A percentile compares a stretch with the other conserved stretches of the same genome.
phyloP scores from a whole-genome alignment of 2,113 vertebrate genomes.

The Lathamus discolor region DNA sequence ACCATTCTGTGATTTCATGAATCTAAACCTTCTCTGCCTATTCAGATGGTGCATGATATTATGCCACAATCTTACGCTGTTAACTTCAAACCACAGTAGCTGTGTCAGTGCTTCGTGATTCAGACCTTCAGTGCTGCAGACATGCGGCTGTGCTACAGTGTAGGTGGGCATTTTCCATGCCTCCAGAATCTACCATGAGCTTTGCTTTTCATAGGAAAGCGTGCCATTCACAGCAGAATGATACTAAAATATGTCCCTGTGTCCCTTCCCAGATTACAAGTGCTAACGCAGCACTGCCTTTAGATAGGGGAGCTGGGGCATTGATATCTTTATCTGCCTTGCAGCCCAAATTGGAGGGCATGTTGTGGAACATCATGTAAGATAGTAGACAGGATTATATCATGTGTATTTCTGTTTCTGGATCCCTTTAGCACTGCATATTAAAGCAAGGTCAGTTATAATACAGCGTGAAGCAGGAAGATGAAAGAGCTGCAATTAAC shows the following conservation, averaged over 20 bases:
- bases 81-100: not conserved
- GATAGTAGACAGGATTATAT: not conserved
- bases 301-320: not conserved
- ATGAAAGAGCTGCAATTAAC: constrained; percentile 55
- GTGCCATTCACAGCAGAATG: not conserved
- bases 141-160: not conserved
- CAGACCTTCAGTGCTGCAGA: not conserved
- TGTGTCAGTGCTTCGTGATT: not conserved
- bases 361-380: not conserved
- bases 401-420: not conserved
- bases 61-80: not conserved
- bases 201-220: not conserved
- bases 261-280: not conserved
- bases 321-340: not conserved
- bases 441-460: constrained; percentile 19
- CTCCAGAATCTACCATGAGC: not conserved
- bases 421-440: not conserved
- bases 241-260: not conserved
- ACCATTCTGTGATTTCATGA: not conserved
- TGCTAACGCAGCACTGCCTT: not conserved
- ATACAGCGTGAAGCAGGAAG: not conserved
- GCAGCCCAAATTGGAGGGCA: not conserved
- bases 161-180: not conserved
- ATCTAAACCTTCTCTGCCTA: not conserved
- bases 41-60: not conserved